Conservation (phyloP, 2,797 vertebrate species). For the Oryzias sinensis region DNA sequence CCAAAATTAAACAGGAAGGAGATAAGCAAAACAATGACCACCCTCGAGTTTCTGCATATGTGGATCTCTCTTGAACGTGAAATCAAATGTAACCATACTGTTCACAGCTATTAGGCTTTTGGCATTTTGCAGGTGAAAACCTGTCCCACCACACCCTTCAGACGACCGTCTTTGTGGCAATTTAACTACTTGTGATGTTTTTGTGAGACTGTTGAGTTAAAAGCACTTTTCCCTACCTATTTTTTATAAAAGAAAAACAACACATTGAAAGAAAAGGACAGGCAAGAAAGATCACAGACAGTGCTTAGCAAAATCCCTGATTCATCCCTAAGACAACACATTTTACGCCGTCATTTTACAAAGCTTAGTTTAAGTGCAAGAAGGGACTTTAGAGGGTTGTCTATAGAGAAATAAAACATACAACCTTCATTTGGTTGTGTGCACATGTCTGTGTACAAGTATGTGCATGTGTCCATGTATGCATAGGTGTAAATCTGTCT, state of each 20-base stretch:
- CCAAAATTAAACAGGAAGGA: slow-evolving; percentile 12
- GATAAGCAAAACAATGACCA: slow-evolving; percentile 31
- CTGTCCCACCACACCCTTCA: slow-evolving; percentile 53
- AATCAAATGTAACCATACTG: slow-evolving; percentile 14
- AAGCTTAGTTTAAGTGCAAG: slow-evolving; percentile 3
- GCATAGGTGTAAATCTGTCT: slow-evolving; percentile 36
- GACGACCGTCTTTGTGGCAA: slow-evolving; percentile 38
- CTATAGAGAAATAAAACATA: slow-evolving; percentile 25
- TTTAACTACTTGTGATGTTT: slow-evolving; percentile 28
- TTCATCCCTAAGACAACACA: too few relatives aligned
- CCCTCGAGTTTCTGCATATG: slow-evolving; percentile 27
- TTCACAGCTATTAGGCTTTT: slow-evolving; percentile 36
- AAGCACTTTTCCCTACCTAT: neutral
- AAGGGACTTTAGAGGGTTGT: slow-evolving; percentile 20
- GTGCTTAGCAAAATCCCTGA: too few relatives aligned
- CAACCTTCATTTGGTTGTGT: neutral
- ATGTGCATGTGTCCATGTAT: slow-evolving; percentile 11
- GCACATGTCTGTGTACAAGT: slow-evolving; percentile 5
- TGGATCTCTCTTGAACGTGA: slow-evolving; percentile 21
- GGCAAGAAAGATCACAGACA: too few relatives aligned
- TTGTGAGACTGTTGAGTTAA: slow-evolving; percentile 20
- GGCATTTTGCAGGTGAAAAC: slow-evolving; percentile 66
- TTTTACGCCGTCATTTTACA: too few relatives aligned
- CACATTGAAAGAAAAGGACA: too few relatives aligned
- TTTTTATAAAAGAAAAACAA: too few relatives aligned